phyloP scores from a whole-genome alignment of 2,888 invertebrate genomes.

The Tricholauxania praeusta region DNA sequence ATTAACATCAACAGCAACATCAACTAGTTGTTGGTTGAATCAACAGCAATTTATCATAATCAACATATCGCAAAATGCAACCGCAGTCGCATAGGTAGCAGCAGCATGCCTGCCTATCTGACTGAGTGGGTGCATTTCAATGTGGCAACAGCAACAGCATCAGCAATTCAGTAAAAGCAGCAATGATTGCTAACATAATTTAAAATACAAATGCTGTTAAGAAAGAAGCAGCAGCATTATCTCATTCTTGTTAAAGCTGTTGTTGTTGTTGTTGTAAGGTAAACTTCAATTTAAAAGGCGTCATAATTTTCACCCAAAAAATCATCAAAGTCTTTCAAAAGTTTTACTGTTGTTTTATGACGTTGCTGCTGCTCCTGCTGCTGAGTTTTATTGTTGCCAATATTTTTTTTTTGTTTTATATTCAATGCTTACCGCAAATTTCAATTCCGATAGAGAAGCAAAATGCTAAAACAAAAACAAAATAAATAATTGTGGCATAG shows the following conservation, averaged over 20 bases:
- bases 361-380: slow-evolving; percentile 18
- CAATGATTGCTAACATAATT: slow-evolving; percentile 31
- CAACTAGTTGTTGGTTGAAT: slow-evolving; percentile 32
- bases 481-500: too few relatives aligned
- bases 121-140: slow-evolving; percentile 16
- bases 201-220: slow-evolving; percentile 1
- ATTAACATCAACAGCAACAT: neutral
- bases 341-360: slow-evolving; percentile 14
- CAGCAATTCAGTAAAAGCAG: neutral
- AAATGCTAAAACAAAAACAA: too few relatives aligned
- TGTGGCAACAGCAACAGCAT: slow-evolving; percentile 8
- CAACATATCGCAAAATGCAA: slow-evolving; percentile 36
- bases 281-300: slow-evolving; percentile 47
- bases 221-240: too few relatives aligned
- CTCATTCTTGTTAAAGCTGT: too few relatives aligned
- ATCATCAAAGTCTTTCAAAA: slow-evolving; percentile 27
- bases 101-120: slow-evolving; percentile 19
- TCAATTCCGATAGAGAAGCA: slow-evolving; percentile 27
- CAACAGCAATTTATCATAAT: slow-evolving; percentile 52
- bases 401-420: neutral
- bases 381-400: neutral
- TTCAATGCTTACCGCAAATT: slow-evolving; percentile 37
- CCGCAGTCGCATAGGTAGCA: neutral
- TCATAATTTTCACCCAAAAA: slow-evolving; percentile 49
- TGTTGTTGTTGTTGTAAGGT: slow-evolving; percentile 4